phyloP scores from a whole-genome alignment of 2,797 vertebrate genomes.

The Leptatherina wallacei region DNA sequence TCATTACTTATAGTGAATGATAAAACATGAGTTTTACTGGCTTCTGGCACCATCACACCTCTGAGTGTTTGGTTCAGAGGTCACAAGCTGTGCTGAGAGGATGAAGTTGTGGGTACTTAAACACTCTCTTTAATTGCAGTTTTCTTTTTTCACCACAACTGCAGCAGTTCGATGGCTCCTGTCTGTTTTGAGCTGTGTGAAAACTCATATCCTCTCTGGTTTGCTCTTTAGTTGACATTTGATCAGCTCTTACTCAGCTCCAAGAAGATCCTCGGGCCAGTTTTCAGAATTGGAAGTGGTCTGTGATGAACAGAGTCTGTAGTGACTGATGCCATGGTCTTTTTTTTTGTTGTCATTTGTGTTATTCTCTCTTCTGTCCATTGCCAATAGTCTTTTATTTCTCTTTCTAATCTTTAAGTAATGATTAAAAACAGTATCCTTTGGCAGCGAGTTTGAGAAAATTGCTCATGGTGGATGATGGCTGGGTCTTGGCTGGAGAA shows the following conservation, averaged over 20 bases:
- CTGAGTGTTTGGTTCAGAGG: slow-evolving; percentile 36
- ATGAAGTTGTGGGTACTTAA: slow-evolving; percentile 44
- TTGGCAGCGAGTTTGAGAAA: slow-evolving; percentile 60
- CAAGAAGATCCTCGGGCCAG: slow-evolving; percentile 54
- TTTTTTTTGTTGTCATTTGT: slow-evolving; percentile 20
- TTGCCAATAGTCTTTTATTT: slow-evolving; percentile 46
- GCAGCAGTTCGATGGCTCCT: slow-evolving; percentile 31
- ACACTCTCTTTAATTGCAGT: slow-evolving; percentile 52
- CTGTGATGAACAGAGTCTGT: slow-evolving; percentile 55
- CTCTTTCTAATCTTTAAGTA: slow-evolving; percentile 59
- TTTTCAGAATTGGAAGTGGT: slow-evolving; percentile 44
- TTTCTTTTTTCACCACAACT: slow-evolving; percentile 38
- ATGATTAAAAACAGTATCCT: slow-evolving; percentile 73
- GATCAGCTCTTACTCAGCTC: slow-evolving; percentile 28
- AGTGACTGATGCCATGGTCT: slow-evolving; percentile 26
- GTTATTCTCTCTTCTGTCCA: slow-evolving; percentile 45
- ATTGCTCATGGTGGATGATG: slow-evolving; percentile 54
- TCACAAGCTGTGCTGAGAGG: slow-evolving; percentile 46
- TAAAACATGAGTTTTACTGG: slow-evolving; percentile 22
- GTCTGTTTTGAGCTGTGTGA: slow-evolving; percentile 44
- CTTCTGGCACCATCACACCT: slow-evolving; percentile 23
- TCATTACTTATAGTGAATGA: background rate
- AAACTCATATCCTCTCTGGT: slow-evolving; percentile 37
- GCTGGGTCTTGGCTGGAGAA: slow-evolving; percentile 62
- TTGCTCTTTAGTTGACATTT: slow-evolving; percentile 47